These are phyloP conservation scores for Thalpophila matura DNA, from an alignment of 2,888 invertebrate species.

Conservation along the genomic window DNA sequence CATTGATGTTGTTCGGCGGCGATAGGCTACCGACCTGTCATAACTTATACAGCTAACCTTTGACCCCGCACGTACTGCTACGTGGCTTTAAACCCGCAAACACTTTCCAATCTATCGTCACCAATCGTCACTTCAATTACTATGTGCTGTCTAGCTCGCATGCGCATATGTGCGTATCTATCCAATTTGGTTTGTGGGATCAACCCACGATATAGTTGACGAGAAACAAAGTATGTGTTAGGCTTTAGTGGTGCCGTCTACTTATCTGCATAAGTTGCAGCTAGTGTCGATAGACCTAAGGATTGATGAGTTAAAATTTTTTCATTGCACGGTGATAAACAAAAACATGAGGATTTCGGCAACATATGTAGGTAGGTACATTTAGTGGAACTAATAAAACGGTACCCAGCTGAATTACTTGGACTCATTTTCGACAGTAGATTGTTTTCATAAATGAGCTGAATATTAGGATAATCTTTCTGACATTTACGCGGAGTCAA, in stretches of 20 bases:
- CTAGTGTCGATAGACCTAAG: slow-evolving; percentile 8
- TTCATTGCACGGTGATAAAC: not conserved
- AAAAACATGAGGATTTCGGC: slow-evolving; percentile 9
- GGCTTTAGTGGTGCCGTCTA: slow-evolving; percentile 15
- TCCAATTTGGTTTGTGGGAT: slow-evolving; percentile 39
- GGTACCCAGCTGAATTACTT: slow-evolving; percentile 17
- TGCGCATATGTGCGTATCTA: slow-evolving; percentile 21
- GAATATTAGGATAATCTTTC: slow-evolving; percentile 42
- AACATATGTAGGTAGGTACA: not conserved
- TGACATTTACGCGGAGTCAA: slow-evolving; percentile 40
- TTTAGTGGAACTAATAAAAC: slow-evolving; percentile 15
- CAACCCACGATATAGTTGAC: slow-evolving; percentile 26
- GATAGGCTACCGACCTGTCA: slow-evolving; percentile 26
- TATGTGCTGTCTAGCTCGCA: not conserved
- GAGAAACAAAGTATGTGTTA: slow-evolving; percentile 32
- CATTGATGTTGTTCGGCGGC: slow-evolving; percentile 19
- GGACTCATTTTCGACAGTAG: slow-evolving; percentile 24
- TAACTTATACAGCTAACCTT: slow-evolving; percentile 33
- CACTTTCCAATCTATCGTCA: slow-evolving; percentile 27
- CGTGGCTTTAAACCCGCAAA: slow-evolving; percentile 36
- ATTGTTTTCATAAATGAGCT: slow-evolving; percentile 46
- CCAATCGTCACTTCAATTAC: slow-evolving; percentile 36
- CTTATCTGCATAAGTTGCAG: slow-evolving; percentile 15
- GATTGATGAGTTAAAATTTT: too few species aligned
- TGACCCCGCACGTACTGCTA: slow-evolving; percentile 23